These are phyloP conservation scores for Idaea biselata DNA, from an alignment of 2,888 invertebrate species.

Conservation along the genomic window DNA sequence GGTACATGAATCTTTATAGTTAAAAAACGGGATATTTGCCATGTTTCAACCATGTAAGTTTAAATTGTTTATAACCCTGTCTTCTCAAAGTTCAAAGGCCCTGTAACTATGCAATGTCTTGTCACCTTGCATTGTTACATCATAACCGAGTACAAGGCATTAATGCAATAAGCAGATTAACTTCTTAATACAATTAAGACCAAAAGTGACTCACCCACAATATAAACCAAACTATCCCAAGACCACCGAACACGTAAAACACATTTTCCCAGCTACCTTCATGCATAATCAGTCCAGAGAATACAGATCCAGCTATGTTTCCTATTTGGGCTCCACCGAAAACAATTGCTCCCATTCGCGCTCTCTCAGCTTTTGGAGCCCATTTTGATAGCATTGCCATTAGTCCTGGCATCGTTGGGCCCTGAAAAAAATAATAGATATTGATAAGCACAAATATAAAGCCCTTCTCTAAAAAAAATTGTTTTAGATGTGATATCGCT, in stretches of 20 bases:
- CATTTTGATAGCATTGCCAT: conserved; percentile 82
- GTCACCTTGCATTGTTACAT: no score
- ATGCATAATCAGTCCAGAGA: conserved; percentile 76
- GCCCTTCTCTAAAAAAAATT: no score
- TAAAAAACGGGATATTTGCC: no score
- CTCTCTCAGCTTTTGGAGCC: conserved; percentile 81
- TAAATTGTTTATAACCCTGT: no score
- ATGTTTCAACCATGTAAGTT: no score
- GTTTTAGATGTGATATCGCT: no score
- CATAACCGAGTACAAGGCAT: not conserved
- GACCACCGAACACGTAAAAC: conserved; percentile 79
- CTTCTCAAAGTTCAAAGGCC: no score
- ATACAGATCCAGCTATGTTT: conserved; percentile 75
- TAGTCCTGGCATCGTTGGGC: conserved; percentile 83
- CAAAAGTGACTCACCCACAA: conserved; percentile 60
- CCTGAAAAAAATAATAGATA: conserved; percentile 53
- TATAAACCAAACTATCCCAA: conserved; percentile 76
- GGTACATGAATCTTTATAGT: no score
- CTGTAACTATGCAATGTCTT: no score
- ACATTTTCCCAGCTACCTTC: conserved; percentile 79
- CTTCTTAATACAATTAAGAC: not conserved
- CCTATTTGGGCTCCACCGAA: conserved; percentile 82
- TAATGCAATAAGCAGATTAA: conserved; percentile 6
- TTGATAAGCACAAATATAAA: not conserved
- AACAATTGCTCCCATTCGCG: conserved; percentile 78